Evolutionary conservation across 2,797 vertebrate species (phyloP).

Genomic region (Telmatherina bonti): DNA sequence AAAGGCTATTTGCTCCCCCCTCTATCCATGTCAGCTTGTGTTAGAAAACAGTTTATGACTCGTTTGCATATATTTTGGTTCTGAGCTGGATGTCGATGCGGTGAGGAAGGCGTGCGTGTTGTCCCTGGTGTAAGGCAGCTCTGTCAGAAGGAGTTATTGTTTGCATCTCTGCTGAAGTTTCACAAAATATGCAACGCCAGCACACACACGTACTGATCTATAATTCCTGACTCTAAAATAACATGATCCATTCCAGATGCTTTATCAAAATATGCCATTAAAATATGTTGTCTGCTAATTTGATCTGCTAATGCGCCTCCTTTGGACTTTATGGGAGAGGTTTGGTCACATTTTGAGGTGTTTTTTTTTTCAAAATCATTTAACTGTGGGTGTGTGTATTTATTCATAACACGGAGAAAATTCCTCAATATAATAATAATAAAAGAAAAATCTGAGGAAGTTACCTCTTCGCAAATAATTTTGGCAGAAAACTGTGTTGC

Average conservation of each 20-base stretch:
- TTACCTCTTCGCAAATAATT: no score
- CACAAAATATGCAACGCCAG: not conserved
- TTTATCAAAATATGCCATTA: not conserved
- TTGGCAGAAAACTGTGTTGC: no score
- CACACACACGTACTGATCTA: not conserved
- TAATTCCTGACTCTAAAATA: no score
- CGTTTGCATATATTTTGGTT: conserved; percentile 56
- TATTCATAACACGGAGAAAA: not conserved
- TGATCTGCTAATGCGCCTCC: not conserved
- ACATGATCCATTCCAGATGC: no score
- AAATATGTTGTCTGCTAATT: no score
- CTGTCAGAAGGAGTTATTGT: conserved; percentile 42
- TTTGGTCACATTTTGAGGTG: conserved; percentile 6
- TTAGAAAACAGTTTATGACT: conserved; percentile 43
- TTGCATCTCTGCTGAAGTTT: conserved; percentile 22
- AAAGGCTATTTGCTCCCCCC: conserved; percentile 28
- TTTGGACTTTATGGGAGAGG: not conserved
- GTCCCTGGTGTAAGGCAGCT: conserved; percentile 23
- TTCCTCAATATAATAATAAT: not conserved
- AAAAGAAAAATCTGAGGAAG: not conserved
- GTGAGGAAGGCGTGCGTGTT: conserved; percentile 25
- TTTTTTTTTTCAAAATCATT: not conserved
- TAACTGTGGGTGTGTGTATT: not conserved
- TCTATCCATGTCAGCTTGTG: conserved; percentile 13
- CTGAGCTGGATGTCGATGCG: conserved; percentile 25